phyloP scores from a whole-genome alignment of 2,113 vertebrate genomes.

The Chionis minor region DNA sequence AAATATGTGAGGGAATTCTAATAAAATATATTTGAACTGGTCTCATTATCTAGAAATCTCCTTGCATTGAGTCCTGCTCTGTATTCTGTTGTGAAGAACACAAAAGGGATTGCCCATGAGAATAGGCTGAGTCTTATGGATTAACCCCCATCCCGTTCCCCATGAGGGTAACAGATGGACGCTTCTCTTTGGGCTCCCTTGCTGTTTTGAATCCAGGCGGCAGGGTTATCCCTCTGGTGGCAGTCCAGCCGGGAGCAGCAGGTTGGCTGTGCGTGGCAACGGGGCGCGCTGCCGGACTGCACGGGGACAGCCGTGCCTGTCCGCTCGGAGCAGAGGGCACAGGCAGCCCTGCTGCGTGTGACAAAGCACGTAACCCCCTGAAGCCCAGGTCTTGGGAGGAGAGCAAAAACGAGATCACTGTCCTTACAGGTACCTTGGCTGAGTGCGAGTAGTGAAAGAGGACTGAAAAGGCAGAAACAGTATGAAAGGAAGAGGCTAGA shows the following conservation, averaged over 20 bases:
- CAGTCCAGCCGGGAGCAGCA: neutral
- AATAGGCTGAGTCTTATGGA: neutral
- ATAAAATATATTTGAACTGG: neutral
- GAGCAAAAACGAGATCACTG: neutral
- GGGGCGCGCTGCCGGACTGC: neutral
- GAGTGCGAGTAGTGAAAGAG: neutral
- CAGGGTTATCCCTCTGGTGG: neutral
- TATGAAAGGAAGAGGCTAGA: neutral
- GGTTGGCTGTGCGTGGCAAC: neutral
- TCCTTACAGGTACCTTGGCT: neutral
- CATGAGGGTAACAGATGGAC: neutral
- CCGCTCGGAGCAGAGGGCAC: neutral
- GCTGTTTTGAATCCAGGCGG: neutral
- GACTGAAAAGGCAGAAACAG: neutral
- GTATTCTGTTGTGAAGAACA: neutral
- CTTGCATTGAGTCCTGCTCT: neutral
- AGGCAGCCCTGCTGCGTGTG: neutral
- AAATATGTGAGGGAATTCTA: neutral
- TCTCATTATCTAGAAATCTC: neutral
- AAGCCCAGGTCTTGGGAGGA: neutral
- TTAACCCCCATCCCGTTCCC: neutral
- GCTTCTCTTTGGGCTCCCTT: neutral
- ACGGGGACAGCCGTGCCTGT: accelerated
- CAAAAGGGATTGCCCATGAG: neutral
- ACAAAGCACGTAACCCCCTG: neutral